Evolutionary conservation across 2,888 invertebrate genomes (phyloP).

Genomic region (Eugnorisma glareosa): DNA sequence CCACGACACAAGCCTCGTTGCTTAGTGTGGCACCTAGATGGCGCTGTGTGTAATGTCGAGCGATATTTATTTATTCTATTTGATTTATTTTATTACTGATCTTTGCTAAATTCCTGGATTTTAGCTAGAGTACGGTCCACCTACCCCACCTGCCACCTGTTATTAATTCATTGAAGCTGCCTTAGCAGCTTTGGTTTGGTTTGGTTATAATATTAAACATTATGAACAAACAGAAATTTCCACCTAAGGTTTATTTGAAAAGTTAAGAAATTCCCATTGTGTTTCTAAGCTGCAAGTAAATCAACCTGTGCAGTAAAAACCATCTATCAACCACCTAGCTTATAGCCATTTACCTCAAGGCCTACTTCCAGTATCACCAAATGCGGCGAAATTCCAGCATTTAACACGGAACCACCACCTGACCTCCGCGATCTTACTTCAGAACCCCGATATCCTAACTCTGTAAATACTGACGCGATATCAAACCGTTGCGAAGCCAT

Average conservation of each 20-base stretch:
- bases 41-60: no score
- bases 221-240: neutral
- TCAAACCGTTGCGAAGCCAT: conserved; percentile 45
- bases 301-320: neutral
- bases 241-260: neutral
- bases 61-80: no score
- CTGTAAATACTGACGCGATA: conserved; percentile 19
- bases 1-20: no score
- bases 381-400: conserved; percentile 26
- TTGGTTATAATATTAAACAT: neutral
- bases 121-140: neutral
- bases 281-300: neutral
- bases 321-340: conserved; percentile 4
- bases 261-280: neutral
- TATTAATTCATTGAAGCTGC: neutral
- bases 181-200: no score
- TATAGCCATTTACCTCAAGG: conserved; percentile 9
- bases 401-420: conserved; percentile 17
- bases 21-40: no score
- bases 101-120: neutral
- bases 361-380: conserved; percentile 20
- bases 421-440: conserved; percentile 25
- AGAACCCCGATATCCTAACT: conserved; percentile 43
- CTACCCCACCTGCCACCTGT: no score
- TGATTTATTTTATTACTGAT: no score